Conservation (phyloP, 2,797 vertebrate genomes). For the Avahi laniger region DNA sequence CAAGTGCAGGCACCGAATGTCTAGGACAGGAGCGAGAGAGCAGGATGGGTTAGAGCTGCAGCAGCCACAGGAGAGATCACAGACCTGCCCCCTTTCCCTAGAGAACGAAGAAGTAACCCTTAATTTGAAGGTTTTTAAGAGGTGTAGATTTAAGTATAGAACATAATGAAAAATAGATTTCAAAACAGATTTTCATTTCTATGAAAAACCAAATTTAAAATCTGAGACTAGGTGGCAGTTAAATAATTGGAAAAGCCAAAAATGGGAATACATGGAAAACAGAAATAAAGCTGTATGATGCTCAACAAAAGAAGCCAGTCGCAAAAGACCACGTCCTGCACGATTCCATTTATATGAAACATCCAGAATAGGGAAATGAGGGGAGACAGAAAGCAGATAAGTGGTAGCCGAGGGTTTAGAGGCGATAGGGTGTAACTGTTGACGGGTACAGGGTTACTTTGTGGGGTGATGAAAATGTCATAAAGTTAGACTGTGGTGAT, state of each 20-base stretch:
- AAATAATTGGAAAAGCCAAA: not conserved
- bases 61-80: not conserved
- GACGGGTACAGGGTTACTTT: not conserved
- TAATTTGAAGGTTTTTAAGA: not conserved
- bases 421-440: not conserved
- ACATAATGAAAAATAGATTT: not conserved
- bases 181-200: not conserved
- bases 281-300: not conserved
- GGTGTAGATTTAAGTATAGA: not conserved
- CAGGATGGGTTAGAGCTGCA: not conserved
- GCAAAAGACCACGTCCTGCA: not conserved
- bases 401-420: not conserved
- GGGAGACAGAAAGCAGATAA: not conserved
- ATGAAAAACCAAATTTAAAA: conserved; percentile 4
- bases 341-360: not conserved
- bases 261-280: not conserved
- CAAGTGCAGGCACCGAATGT: not conserved
- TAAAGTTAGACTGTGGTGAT: not conserved
- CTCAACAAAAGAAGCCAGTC: not conserved
- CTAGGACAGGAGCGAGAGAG: not conserved
- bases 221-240: not conserved
- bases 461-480: not conserved
- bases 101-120: not conserved
- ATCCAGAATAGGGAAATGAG: not conserved
- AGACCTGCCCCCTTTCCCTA: not conserved